phyloP scores from a whole-genome alignment of 2,888 invertebrate species.

The Patella depressa region DNA sequence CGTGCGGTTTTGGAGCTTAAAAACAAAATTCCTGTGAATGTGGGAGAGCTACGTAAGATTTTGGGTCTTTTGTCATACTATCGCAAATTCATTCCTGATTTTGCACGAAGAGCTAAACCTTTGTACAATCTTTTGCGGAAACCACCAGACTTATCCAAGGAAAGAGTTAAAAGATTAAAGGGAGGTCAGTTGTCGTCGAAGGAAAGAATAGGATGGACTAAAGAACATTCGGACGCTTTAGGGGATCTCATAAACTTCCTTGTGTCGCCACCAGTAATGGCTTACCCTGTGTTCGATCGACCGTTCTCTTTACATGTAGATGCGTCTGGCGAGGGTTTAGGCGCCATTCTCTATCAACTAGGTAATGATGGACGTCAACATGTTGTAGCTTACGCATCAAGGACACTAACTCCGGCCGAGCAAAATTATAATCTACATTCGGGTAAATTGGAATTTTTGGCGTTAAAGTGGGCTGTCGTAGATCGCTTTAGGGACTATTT shows the following conservation, averaged over 20 bases:
- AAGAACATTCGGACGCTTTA: background rate
- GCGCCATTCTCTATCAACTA: constrained; percentile 14
- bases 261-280: background rate
- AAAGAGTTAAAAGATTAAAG: background rate
- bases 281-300: constrained; percentile 8
- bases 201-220: background rate
- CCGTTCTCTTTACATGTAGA: constrained; percentile 15
- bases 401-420: constrained; percentile 15
- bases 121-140: background rate
- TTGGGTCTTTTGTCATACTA: constrained; percentile 14
- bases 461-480: constrained; percentile 4
- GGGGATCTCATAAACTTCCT: background rate
- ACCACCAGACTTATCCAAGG: background rate
- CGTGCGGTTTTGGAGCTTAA: constrained; percentile 16
- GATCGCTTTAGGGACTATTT: constrained; percentile 17
- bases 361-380: background rate
- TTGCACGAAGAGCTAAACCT: constrained; percentile 14
- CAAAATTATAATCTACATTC: constrained; percentile 15
- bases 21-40: background rate
- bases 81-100: constrained; percentile 21
- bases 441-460: background rate
- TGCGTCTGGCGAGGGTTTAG: constrained; percentile 13
- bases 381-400: background rate
- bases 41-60: constrained; percentile 7
- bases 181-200: background rate